Base-by-base conservation (phyloP, 2,797 vertebrate genomes). In the Chrysocyon brachyurus region DNA sequence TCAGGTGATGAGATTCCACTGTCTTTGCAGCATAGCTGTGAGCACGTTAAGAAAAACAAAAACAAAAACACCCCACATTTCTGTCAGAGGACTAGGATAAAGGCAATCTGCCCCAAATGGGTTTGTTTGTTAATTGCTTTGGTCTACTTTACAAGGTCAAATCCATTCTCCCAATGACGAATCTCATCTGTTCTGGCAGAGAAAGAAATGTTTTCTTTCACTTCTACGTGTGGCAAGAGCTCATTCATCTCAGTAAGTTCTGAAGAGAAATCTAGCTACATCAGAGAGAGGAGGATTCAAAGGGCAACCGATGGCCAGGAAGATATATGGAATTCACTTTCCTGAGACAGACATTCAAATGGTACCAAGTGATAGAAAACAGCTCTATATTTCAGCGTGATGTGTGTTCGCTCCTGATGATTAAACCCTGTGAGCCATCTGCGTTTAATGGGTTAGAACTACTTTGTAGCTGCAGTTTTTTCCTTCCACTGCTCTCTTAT, bases 61-160 rank as follows among this genome's bases (percentile, higher is more conserved):
- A 46, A 46, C 40, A 46, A 46, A 46, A 46, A 46, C 40, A 46
- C 40, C 40, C 40, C 40, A 46, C 40, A 97, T 93, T 98, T 98
- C 98, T 98, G 97, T 98, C 97, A 97, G 95, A 98, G 96, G 93
- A 97, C 96, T 97, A 95, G 97, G 96, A 98, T 98, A 98, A 98
- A 98, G 98, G 98, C 98, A 98, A 98, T 98, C 97, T 98, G 96
- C 98, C 98, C 97, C 97, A 97, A 98, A 99, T 98, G 98, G 98
- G 98, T 99, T 99, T 99, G 99, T 99, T 99, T 99, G 99, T 99
- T 99, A 99, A 99, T 99, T 99, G 99, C 99, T 99, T 99, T 98
- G 98, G 99, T 99, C 99, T 99, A 99, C 99, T 99, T 99, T 99
- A 98, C 99, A 98, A 99, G 99, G 99, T 99, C 99, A 99, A 99